Base-by-base conservation (phyloP, 2,113 vertebrate species). In the Psilopogon haemacephalus region DNA sequence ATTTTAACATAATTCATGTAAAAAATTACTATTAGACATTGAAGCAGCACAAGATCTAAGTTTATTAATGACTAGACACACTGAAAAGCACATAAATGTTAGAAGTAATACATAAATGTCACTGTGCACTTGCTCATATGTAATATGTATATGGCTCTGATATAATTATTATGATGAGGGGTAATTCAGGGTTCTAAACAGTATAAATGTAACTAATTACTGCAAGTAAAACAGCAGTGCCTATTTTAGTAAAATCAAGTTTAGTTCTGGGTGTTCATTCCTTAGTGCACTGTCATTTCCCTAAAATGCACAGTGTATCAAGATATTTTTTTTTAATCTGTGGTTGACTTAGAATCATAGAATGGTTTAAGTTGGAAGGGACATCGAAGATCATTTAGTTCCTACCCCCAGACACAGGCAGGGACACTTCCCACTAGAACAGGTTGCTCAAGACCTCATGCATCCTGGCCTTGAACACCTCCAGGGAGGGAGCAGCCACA, bases 291-390 rank as follows among this genome's bases (percentile, higher is more conserved):
- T 82, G 69, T 75, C 24, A 19, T 56, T 92, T 82, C 81, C 24
- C 19, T 69, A 37, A 67, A 18, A 77, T 37, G 24, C 2, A 23
- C 8, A 40, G 1, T 44, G 13, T 76, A 93, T 30, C 35, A 92
- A 84, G 72, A 1, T 4, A 58, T 3, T 54, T 93, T 93, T 93
- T 93, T 93, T 93, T 88, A 72, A 95, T 95, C 89, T 76, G 16
- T 64, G n/a, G n/a, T n/a, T n/a, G n/a, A n/a, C n/a, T n/a, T n/a
- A n/a, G n/a, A n/a, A n/a, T n/a, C n/a, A n/a, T n/a, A n/a, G n/a
- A n/a, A n/a, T n/a, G n/a, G n/a, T n/a, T n/a, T n/a, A n/a, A n/a
- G n/a, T n/a, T n/a, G n/a, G n/a, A n/a, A n/a, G n/a, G n/a, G n/a
- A n/a, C n/a, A n/a, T n/a, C n/a, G n/a, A n/a, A n/a, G n/a, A n/a